Evolutionary conservation across 2,797 vertebrate genomes (phyloP), one percentile per base, ranked within the genome.

Genomic region (Aselliscus stoliczkanus): DNA sequence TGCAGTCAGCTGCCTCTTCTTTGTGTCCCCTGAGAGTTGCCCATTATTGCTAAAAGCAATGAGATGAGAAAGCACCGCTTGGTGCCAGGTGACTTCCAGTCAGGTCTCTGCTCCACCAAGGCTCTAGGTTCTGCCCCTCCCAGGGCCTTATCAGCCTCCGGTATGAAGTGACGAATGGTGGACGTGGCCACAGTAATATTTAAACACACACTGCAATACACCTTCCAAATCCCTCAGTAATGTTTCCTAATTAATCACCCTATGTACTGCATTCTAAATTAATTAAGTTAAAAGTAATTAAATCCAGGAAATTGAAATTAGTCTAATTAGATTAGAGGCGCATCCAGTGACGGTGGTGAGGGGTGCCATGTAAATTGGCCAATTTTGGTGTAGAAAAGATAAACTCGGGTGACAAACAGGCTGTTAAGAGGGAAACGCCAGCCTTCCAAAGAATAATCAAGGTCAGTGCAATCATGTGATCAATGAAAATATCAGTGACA

Each of bases 281-380:
- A 98, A 98, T 98, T 98, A 96, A 97, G 97, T 97, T 97, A 97
- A 97, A 97, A 97, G 97, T 97, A 95, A 98, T 98, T 98, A 98
- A 97, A 97, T 95, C 90, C 85, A 96, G 96, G 96, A 97, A 98
- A 97, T 96, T 96, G 92, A 98, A 97, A 97, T 97, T 98, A 97
- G 94, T 95, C 97, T 97, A 97, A 97, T 97, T 96, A 96, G 97
- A 96, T 97, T 94, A 97, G 88, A 88, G 95, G 75, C 90, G 93
- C 94, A 97, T 76, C 86, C 86, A 97, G 88, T 12, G 83, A 85
- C 86, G 21, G 12, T 79, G 91, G 86, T 90, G 70, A 97, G 79
- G 94, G 94, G 96, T n/a, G 67, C 84, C 93, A 47, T 20, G 58
- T 94, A 95, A 96, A 96, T 79, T 88, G 95, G 85, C 76, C 97